Base-by-base conservation (phyloP, 2,113 vertebrate genomes). In the Odocoileus virginianus region DNA sequence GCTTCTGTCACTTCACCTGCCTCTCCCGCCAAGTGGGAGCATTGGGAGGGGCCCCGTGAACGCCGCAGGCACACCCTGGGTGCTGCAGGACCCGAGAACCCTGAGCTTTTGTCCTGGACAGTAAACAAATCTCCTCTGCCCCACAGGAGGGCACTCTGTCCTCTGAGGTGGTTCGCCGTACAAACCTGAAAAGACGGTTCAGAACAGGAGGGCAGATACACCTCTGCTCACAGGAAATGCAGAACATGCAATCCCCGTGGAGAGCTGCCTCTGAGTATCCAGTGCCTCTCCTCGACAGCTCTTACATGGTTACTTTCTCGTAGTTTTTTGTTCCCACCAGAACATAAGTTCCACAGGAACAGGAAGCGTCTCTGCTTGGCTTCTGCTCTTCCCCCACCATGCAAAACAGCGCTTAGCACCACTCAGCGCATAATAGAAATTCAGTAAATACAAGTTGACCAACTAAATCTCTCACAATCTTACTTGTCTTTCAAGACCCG, bases 391-490 rank as follows among this genome's bases (percentile, higher is more conserved):
- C 21, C 5, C 86, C 25, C 54, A 88, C 19, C 4, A 78, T 47
- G 54, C 60, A 47, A 96, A 93, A 82, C 19, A 91, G n/a, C 47
- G 64, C 47, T 47, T 90, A 27, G 3, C 45, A 30, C 5, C 43
- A 89, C 43, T 43, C 82, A 28, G 2, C n/a, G 30, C 9, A 58
- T 16, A 79, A 21, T 27, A 67, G 40, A 95, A 86, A 45, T 50
- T 89, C 47, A 86, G 30, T 57, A 64, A 94, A 54, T 86, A 52
- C 13, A 76, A 58, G 5, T 58, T 94, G n/a, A 97, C 54, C 67
- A 88, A 95, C 91, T 13, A 50, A 79, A 84, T 87, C 19, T 97
- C 78, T 89, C 40, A 91, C 95, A 97, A 61, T 95, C 43, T 89
- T 55, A 61, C n/a, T 55, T n/a, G 25, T 52, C 25, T n/a, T 91